phyloP scores from a whole-genome alignment of 2,113 vertebrate species.

The Salvelinus sp. region DNA sequence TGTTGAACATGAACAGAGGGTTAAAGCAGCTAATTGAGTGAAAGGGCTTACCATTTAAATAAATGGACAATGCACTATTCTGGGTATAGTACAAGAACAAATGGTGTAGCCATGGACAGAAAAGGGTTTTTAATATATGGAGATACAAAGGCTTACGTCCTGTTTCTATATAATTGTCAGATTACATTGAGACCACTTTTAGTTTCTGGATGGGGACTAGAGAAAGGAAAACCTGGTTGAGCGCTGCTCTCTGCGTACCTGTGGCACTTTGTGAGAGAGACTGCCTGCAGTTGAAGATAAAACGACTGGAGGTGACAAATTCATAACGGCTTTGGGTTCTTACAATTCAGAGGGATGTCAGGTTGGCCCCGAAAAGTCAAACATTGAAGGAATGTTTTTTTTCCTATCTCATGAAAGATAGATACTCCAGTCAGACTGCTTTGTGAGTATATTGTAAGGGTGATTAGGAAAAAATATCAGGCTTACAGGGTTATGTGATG shows the following conservation, averaged over 20 bases:
- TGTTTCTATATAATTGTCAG: conserved; percentile 68
- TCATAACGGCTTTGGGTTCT: conserved; percentile 72
- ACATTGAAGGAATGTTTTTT: conserved; percentile 33
- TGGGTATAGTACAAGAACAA: conserved; percentile 34
- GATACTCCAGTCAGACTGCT: conserved; percentile 10
- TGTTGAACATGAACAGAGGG: conserved; percentile 61
- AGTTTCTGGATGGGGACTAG: conserved; percentile 37
- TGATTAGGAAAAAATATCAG: conserved; percentile 22
- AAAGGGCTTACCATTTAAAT: conserved; percentile 54
- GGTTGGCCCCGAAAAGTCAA: conserved; percentile 57
- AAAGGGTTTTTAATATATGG: conserved; percentile 63
- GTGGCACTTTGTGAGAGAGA: conserved; percentile 50
- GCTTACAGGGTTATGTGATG: conserved; percentile 10
- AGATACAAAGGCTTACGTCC: conserved; percentile 60
- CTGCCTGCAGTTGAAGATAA: conserved; percentile 74
- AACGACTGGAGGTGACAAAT: conserved; percentile 71
- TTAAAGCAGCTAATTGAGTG: conserved; percentile 70
- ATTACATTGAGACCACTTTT: conserved; percentile 72
- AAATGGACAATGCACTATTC: conserved; percentile 30
- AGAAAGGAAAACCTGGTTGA: conserved; percentile 45
- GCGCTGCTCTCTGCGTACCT: conserved; percentile 37
- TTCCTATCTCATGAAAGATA: conserved; percentile 11
- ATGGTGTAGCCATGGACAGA: conserved; percentile 52
- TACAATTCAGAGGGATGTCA: conserved; percentile 65
- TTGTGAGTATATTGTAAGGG: conserved; percentile 7